Evolutionary conservation across 2,113 vertebrate species (phyloP).

Genomic region (Nyctibius bracteatus): DNA sequence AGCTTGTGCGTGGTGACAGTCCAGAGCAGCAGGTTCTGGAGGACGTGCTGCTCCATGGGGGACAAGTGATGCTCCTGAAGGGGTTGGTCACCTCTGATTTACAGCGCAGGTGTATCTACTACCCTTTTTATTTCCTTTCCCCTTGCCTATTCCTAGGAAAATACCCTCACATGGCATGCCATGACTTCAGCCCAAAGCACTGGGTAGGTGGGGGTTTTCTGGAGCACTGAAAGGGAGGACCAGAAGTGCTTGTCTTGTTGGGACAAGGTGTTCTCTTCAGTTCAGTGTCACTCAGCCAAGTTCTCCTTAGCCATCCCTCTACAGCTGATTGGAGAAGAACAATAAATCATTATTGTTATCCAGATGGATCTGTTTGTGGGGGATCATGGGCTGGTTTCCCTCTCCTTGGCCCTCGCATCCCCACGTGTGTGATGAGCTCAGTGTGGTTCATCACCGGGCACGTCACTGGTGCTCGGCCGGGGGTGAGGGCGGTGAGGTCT

Average conservation of each 20-base stretch:
- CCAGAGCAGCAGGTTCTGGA: neutral
- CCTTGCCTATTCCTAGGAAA: neutral
- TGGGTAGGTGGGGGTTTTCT: neutral
- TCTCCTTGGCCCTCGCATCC: neutral
- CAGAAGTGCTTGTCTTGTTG: neutral
- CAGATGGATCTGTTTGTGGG: neutral
- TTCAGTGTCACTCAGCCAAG: neutral
- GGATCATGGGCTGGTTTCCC: neutral
- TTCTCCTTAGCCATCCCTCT: neutral
- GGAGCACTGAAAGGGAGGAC: neutral
- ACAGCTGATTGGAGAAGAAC: neutral
- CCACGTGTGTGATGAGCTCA: fast-evolving
- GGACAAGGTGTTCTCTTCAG: neutral
- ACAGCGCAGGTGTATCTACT: neutral
- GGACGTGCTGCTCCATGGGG: neutral
- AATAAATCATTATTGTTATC: neutral
- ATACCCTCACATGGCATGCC: neutral
- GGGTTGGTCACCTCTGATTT: neutral
- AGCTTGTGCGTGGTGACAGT: neutral
- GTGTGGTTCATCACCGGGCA: neutral
- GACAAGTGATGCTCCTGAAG: neutral
- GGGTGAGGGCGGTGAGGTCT: too few species aligned
- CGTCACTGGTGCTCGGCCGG: fast-evolving
- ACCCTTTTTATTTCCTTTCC: neutral
- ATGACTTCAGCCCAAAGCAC: neutral